Percentiles rank a stretch among this genome's conserved stretches.
phyloP scores from a whole-genome alignment of 1,140 invertebrate genomes.

The Ruditapes philippinarum region DNA sequence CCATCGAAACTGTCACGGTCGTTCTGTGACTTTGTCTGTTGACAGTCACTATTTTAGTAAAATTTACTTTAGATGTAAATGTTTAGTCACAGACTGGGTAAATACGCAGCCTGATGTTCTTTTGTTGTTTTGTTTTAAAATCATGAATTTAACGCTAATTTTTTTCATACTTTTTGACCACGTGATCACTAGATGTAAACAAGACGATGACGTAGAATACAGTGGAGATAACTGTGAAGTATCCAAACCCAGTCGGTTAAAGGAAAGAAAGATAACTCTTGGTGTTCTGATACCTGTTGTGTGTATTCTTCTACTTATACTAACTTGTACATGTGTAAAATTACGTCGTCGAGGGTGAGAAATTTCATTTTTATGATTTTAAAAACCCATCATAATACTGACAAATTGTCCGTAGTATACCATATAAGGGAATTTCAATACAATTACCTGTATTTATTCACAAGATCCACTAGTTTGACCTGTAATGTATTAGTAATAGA shows the following conservation, averaged over 20 bases:
- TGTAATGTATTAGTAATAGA: not conserved
- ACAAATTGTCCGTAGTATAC: not conserved
- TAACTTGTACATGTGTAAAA: constrained; percentile 1
- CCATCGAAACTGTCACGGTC: too few relatives aligned
- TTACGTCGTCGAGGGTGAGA: not conserved
- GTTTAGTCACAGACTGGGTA: too few relatives aligned
- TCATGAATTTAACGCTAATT: too few relatives aligned
- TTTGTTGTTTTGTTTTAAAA: too few relatives aligned
- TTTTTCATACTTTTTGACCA: too few relatives aligned
- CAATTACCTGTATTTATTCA: not conserved
- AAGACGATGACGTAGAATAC: not conserved
- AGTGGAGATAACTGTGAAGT: constrained; percentile 25
- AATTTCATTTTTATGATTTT: not conserved
- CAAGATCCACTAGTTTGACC: not conserved
- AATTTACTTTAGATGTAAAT: too few relatives aligned
- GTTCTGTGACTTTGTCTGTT: too few relatives aligned
- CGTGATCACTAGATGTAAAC: constrained; percentile 3
- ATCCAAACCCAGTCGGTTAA: not conserved
- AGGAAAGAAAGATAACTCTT: constrained; percentile 46
- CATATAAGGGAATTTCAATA: not conserved
- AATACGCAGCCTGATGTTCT: too few relatives aligned
- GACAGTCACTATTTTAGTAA: too few relatives aligned
- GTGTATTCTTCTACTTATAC: not conserved
- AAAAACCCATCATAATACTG: not conserved
- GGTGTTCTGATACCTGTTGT: constrained; percentile 15